These are phyloP conservation scores for Asobara japonica DNA, from an alignment of 1,140 invertebrate genomes.

Conservation along the genomic window DNA sequence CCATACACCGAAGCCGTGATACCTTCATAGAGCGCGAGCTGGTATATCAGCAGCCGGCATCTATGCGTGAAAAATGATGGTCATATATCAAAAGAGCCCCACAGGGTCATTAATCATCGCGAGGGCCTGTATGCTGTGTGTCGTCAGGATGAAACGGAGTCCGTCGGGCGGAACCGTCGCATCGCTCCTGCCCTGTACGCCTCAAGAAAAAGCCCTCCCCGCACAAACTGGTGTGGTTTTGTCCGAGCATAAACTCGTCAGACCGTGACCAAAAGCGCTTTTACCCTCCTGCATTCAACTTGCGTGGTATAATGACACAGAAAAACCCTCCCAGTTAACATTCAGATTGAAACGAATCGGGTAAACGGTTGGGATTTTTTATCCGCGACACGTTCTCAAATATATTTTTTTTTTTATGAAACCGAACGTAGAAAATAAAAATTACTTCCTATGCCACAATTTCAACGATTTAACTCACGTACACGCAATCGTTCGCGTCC, in stretches of 20 bases:
- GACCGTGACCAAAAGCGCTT: background rate
- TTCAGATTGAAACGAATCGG: background rate
- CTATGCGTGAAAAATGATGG: slow-evolving; percentile 60
- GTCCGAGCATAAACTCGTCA: background rate
- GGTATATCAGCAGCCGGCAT: slow-evolving; percentile 50
- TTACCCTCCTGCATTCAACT: background rate
- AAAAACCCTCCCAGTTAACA: background rate
- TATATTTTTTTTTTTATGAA: background rate
- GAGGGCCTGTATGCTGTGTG: slow-evolving; percentile 34
- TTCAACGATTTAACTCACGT: slow-evolving; percentile 22
- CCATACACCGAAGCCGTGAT: background rate
- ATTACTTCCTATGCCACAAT: background rate
- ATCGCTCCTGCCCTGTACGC: slow-evolving; percentile 16
- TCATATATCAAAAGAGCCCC: slow-evolving; percentile 46
- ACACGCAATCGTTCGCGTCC: background rate
- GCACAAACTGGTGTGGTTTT: background rate
- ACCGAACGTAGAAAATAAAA: background rate
- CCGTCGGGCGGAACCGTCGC: slow-evolving; percentile 45
- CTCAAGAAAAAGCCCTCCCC: background rate
- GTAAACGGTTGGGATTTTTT: background rate
- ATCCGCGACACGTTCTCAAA: background rate
- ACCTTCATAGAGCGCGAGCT: background rate
- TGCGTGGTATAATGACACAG: background rate
- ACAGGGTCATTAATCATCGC: slow-evolving; percentile 52
- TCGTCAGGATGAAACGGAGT: slow-evolving; percentile 46